Base-by-base conservation (phyloP, 2,797 vertebrate genomes). In the Pteronotus mesoamericanus region DNA sequence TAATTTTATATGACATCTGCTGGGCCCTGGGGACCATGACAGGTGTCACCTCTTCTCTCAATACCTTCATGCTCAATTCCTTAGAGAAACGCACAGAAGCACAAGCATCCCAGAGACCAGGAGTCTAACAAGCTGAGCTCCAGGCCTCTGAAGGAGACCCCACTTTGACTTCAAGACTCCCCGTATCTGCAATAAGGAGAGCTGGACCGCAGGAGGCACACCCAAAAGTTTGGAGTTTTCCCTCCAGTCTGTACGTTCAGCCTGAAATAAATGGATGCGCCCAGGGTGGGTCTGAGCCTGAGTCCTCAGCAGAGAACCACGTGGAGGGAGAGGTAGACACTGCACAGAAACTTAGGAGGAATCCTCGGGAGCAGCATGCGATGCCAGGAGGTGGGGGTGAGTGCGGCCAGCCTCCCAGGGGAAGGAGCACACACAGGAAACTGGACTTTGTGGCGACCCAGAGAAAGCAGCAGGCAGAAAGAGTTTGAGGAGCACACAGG, bases 331-430 rank as follows among this genome's bases (percentile, higher is more conserved):
- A 69, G 14, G 48, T 16, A 46, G 6, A 34, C 2, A 48, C 74
- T 12, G 8, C 11, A 11, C 75, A 14, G 37, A 37, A 39, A 19
- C 44, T 88, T 11, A 75, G 18, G 5, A 24, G 75, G 32, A 18
- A 61, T 37, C n/a, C 42, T 2, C 3, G 42, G 61, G 55, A 39
- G 44, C 6, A 39, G 46, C 32, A 51, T 1, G 2, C 0, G 21
- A n/a, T n/a, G 57, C 16, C 21, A 29, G 37, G 46, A 66, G 72
- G 24, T 3, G 4, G 57, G 16, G 9, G 11, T 3, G 15, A 37
- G 21, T 3, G 22, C 18, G 1, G 37, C 21, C 48, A 26, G 69
- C 16, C 34, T 29, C 51, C 83, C 57, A 12, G 34, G 0, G 0
- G 16, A 34, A 78, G 29, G 32, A 34, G 68, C 15, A 42, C 26